Evolutionary conservation across 2,888 invertebrate genomes (phyloP).

Genomic region (Lampropteryx suffumata): DNA sequence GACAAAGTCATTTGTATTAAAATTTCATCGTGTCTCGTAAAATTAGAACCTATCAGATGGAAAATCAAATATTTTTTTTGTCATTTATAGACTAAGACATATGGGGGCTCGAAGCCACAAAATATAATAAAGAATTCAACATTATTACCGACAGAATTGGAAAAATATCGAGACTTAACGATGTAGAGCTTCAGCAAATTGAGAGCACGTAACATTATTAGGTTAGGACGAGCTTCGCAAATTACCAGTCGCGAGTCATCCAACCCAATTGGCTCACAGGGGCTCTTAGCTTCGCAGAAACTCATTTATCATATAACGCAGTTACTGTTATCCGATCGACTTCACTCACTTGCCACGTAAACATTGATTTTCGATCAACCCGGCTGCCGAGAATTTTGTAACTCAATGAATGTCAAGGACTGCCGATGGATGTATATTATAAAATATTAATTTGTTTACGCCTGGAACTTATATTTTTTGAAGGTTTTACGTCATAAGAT

Average conservation of each 20-base stretch:
- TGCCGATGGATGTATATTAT: neutral
- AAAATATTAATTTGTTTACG: slow-evolving; percentile 5
- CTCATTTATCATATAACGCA: slow-evolving; percentile 1
- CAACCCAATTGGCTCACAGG: neutral
- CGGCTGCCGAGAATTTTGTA: neutral
- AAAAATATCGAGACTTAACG: neutral
- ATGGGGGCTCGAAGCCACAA: neutral
- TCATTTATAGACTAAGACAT: no score
- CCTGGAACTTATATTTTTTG: neutral
- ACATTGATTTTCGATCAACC: slow-evolving; percentile 25
- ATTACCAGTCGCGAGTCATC: slow-evolving; percentile 4
- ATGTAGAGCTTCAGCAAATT: slow-evolving; percentile 8
- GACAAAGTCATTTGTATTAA: slow-evolving; percentile 11
- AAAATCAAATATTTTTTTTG: no score
- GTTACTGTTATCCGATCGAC: slow-evolving; percentile 9
- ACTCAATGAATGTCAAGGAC: slow-evolving; percentile 8
- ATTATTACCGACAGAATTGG: neutral
- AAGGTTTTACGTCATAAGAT: neutral
- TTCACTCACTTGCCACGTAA: slow-evolving; percentile 14
- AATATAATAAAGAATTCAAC: neutral
- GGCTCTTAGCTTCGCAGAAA: slow-evolving; percentile 3
- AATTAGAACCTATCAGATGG: slow-evolving; percentile 4
- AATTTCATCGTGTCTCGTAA: slow-evolving; percentile 9
- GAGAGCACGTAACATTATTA: neutral
- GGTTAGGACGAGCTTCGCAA: slow-evolving; percentile 1